Base-by-base conservation (phyloP, 1,140 invertebrate genomes). In the Calycopis cecrops region DNA sequence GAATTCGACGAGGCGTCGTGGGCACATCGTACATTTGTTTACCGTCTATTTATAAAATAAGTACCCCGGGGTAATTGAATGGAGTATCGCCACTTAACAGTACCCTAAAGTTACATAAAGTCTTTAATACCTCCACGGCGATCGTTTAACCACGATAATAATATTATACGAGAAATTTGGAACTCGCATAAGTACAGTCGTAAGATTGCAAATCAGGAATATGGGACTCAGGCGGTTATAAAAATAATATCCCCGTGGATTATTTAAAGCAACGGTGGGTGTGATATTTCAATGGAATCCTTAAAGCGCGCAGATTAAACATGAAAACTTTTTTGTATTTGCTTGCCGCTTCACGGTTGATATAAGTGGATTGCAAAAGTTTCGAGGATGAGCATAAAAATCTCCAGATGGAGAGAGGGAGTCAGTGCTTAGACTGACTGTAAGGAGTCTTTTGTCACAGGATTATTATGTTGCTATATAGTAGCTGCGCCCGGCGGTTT, bases 281-380 rank as follows among this genome's bases (percentile, higher is more conserved):
- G 72, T 60, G 63, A 79, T 79, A 80, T 81, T 79, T 79, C 79
- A 78, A 81, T 85, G 76, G 49, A 73, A 81, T 75, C 73, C 76
- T 76, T 73, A 83, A 83, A 80, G 76, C 72, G 73, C 71, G 71
- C 51, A 81, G 79, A 86, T 86, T 84, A 86, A 82, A 82, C 75
- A 76, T 68, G 71, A 69, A 80, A 86, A 84, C 64, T 84, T 86
- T 65, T 85, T 83, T 84, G 81, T 86, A 81, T 86, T 86, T 86
- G 76, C 78, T 81, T 84, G 79, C 68, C 74, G 72, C 73, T 82
- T 80, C 80, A 85, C 74, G 72, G 73, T 71, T 84, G 80, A 85
- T 85, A 82, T 86, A 84, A 86, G 80, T 84, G 83, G 73, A 86
- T 86, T 86, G 80, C 79, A 70, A 86, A 86, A 84, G 80, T 86